Evolutionary conservation across 2,797 vertebrate genomes (phyloP), one percentile per base, ranked within the genome.

Genomic region (Pipistrellus pygmaeus): DNA sequence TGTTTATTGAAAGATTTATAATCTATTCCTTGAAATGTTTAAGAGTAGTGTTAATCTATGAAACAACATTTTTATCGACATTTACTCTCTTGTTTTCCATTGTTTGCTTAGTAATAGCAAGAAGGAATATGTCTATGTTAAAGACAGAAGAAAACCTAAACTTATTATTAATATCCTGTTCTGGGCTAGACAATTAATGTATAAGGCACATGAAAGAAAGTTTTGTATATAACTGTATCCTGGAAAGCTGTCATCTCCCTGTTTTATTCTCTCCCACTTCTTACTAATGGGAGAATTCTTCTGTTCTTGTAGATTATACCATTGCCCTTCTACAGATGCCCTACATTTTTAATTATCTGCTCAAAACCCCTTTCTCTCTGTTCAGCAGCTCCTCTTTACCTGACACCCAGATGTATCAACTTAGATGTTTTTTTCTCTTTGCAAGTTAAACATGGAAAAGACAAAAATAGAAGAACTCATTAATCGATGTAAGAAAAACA

Each of bases 391-490:
- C 23, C 20, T 85, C 23, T 95, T 53, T 90, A 93, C 94, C 94
- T 95, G 90, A 92, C 82, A 95, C 85, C 95, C 60, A 91, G 53
- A 95, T 92, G 51, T 90, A 93, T 94, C 85, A 95, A 93, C 77
- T 86, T 90, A 88, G 75, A 48, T 82, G 38, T 55, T 86, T 53
- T 89, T 71, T 71, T 88, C 73, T 96, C n/a, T 93, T 81, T 83
- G 73, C 60, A 95, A 96, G 76, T 92, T 95, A 97, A 96, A 97
- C 93, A 94, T 72, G 82, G 83, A 90, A 92, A 93, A 95, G 90
- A 95, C 82, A 95, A 96, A 96, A 96, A 96, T 96, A 97, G 94
- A 96, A 91, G 91, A 93, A 5, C 83, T 94, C 94, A 96, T 97
- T 96, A 95, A 96, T 96, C 17, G 9, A 80, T 81, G 32, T 90